Percentiles rank a stretch among this genome's conserved stretches.
Evolutionary conservation across 2,797 vertebrate genomes (phyloP).

Genomic region (Petrocephalus sullivani): DNA sequence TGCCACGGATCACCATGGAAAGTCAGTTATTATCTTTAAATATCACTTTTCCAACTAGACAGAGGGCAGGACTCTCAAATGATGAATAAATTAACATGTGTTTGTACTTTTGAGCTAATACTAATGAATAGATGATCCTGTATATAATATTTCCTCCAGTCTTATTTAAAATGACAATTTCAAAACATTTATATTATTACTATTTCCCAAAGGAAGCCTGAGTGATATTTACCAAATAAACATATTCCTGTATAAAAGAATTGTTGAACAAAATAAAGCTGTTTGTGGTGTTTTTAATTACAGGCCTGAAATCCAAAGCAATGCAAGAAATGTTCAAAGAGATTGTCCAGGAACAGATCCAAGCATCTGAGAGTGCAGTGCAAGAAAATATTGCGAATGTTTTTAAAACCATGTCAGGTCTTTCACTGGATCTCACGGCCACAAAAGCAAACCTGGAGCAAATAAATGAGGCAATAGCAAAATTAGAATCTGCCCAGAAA

Average conservation of each 20-base stretch:
- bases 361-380: constrained; percentile 39
- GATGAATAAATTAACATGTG: background rate
- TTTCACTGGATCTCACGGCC: constrained; percentile 60
- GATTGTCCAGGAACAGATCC: constrained; percentile 14
- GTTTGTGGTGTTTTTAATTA: constrained; percentile 15
- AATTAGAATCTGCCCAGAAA: constrained; percentile 18
- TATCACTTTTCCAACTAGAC: background rate
- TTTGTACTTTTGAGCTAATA: background rate
- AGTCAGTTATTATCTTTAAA: background rate
- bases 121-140: background rate
- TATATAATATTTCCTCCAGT: background rate
- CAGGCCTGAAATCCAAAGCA: constrained; percentile 25
- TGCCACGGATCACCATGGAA: constrained; percentile 54
- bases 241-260: background rate
- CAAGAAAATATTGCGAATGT: constrained; percentile 12
- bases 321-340: constrained; percentile 26
- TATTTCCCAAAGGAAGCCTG: background rate
- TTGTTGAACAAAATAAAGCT: background rate
- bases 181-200: background rate
- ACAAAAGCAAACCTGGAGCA: constrained; percentile 48
- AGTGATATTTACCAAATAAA: background rate
- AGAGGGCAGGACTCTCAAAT: background rate
- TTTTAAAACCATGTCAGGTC: constrained; percentile 59
- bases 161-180: background rate
- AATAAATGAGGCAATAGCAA: constrained; percentile 53